Percentiles rank a stretch among this genome's conserved stretches.
Evolutionary conservation across 2,888 invertebrate genomes (phyloP).

Genomic region (Hymenopus coronatus): DNA sequence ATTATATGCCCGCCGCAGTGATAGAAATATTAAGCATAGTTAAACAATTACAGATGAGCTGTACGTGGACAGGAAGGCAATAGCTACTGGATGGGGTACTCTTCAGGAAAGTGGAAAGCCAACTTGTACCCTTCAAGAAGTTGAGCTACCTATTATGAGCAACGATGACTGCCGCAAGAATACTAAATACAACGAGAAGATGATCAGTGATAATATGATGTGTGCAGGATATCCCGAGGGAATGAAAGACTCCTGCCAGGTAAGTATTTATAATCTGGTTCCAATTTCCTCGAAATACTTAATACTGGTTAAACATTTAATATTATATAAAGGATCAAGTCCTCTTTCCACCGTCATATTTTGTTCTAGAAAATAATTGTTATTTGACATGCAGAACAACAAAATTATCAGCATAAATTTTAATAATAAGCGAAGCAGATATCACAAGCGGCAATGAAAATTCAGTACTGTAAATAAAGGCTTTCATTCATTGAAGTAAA

Average conservation of each 20-base stretch:
- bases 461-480: too few species aligned
- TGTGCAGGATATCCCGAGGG: conserved; percentile 79
- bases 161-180: conserved; percentile 67
- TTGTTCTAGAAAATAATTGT: too few species aligned
- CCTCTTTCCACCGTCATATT: too few species aligned
- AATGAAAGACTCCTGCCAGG: conserved; percentile 79
- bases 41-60: conserved; percentile 53
- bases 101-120: conserved; percentile 81
- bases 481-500: too few species aligned
- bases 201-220: conserved; percentile 87
- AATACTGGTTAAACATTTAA: too few species aligned
- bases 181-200: conserved; percentile 76
- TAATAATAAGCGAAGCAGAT: too few species aligned
- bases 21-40: neutral
- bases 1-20: neutral
- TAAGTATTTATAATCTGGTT: conserved; percentile 42
- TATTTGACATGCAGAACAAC: too few species aligned
- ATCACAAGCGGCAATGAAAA: too few species aligned
- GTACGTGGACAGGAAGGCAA: conserved; percentile 70
- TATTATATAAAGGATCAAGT: too few species aligned
- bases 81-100: conserved; percentile 86
- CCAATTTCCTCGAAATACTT: too few species aligned
- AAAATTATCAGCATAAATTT: too few species aligned
- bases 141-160: conserved; percentile 67
- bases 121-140: conserved; percentile 78